Conservation (phyloP, 1,140 invertebrate species). For the Apolygus lucorum region DNA sequence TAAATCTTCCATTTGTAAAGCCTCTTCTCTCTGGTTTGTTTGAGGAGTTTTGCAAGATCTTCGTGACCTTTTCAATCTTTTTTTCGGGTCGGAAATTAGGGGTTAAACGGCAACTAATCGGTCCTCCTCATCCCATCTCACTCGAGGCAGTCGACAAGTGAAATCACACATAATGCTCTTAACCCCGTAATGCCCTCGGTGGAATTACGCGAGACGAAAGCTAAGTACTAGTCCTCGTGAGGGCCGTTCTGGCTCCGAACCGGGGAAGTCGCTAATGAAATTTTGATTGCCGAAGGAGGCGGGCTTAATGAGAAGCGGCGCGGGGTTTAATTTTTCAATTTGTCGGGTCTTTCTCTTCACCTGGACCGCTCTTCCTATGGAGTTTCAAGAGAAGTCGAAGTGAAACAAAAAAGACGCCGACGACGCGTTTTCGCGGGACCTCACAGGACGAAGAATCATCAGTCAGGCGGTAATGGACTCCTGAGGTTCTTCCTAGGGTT, state of each 20-base stretch:
- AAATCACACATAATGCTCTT: not conserved
- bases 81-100: too few species aligned
- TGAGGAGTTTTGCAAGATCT: too few species aligned
- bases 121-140: too few species aligned
- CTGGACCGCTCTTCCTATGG: not conserved
- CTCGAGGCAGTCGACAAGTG: too few species aligned
- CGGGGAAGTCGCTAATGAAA: slow-evolving; percentile 12
- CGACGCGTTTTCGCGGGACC: not conserved
- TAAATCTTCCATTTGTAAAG: too few species aligned
- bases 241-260: too few species aligned
- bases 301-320: slow-evolving; percentile 9
- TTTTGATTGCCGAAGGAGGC: slow-evolving; percentile 12
- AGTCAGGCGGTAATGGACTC: not conserved
- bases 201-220: not conserved
- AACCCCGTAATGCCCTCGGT: too few species aligned
- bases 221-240: not conserved
- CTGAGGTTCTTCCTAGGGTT: too few species aligned
- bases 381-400: not conserved
- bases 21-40: too few species aligned
- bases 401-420: slow-evolving; percentile 3
- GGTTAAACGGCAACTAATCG: too few species aligned
- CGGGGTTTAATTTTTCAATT: slow-evolving; percentile 24
- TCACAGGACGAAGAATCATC: not conserved
- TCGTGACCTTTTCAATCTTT: too few species aligned
- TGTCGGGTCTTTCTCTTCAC: not conserved